phyloP scores from a whole-genome alignment of 2,113 vertebrate species.

The Ageneiosus marmoratus region DNA sequence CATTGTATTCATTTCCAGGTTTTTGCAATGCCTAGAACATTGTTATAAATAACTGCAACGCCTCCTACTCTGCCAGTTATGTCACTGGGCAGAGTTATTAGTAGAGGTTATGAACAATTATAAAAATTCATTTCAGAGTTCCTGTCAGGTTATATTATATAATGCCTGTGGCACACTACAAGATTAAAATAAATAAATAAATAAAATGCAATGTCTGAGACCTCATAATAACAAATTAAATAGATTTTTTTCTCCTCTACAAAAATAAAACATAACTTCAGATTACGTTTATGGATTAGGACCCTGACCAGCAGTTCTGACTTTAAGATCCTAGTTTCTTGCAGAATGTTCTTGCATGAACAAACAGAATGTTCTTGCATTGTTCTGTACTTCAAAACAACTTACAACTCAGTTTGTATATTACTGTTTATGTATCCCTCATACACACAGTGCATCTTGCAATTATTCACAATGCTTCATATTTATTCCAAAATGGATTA shows the following conservation, averaged over 20 bases:
- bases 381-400: neutral
- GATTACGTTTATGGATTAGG: neutral
- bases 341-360: neutral
- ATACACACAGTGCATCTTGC: too few relatives aligned
- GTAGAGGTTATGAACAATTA: conserved; percentile 1
- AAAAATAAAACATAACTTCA: neutral
- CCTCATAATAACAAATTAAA: neutral
- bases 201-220: neutral
- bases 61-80: neutral
- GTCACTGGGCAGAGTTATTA: conserved; percentile 5
- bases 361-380: too few relatives aligned
- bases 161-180: neutral
- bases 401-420: neutral
- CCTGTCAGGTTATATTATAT: neutral
- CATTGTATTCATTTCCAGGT: neutral
- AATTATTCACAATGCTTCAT: too few relatives aligned
- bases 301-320: neutral
- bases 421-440: neutral
- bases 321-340: neutral
- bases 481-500: too few relatives aligned
- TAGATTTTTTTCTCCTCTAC: neutral
- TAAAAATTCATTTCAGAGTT: neutral
- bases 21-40: neutral
- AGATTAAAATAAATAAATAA: neutral
- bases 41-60: neutral